These are phyloP conservation scores for Nomada goodeniana DNA, from an alignment of 2,888 invertebrate genomes.

Conservation along the genomic window DNA sequence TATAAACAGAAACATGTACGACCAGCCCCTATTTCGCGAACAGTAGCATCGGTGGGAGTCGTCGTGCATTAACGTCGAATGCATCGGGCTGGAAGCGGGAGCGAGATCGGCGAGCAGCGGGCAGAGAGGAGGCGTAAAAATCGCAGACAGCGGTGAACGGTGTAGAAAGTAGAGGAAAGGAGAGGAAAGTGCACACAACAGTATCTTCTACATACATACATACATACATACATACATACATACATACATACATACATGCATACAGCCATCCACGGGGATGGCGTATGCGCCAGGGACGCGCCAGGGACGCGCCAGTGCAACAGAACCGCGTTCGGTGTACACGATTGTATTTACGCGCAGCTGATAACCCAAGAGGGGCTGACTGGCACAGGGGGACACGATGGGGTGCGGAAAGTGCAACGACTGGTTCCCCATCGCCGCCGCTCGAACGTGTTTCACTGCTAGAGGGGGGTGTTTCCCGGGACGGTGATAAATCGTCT, in stretches of 20 bases:
- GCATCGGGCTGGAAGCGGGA: constrained; percentile 38
- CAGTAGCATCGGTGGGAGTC: constrained; percentile 40
- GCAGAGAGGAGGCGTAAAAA: no score
- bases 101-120: neutral
- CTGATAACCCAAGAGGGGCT: constrained; percentile 25
- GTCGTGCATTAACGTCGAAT: constrained; percentile 66
- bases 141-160: neutral
- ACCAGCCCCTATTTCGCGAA: constrained; percentile 57
- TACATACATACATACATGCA: no score
- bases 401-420: neutral
- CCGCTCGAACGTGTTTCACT: constrained; percentile 8
- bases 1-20: constrained; percentile 66
- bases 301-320: constrained; percentile 33
- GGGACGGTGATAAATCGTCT: constrained; percentile 63
- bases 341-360: constrained; percentile 50
- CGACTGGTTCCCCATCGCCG: constrained; percentile 30
- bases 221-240: no score
- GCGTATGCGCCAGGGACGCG: constrained; percentile 53
- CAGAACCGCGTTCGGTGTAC: constrained; percentile 17
- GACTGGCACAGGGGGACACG: neutral
- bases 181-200: constrained; percentile 4
- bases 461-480: constrained; percentile 9
- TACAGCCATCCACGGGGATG: neutral
- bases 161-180: neutral
- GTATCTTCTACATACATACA: neutral